Base-by-base conservation (phyloP, 2,888 invertebrate genomes). In the Chrysolina americana region DNA sequence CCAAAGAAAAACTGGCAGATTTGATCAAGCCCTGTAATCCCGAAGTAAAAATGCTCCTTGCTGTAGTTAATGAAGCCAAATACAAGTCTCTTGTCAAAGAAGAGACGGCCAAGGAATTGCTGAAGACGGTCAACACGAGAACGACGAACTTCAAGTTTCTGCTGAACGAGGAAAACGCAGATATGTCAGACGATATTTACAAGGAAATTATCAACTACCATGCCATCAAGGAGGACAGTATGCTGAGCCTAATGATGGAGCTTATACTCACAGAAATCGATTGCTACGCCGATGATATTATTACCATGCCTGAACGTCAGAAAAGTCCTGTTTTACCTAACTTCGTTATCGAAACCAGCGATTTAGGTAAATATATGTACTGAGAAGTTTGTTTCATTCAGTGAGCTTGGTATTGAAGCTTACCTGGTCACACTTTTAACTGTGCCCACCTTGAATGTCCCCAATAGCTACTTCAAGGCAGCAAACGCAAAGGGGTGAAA, bases 241-340 rank as follows among this genome's bases (percentile, higher is more conserved):
- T 81, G 81, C 74, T 83, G 72, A 83, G 83, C 8, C 74, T 84
- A 23, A 82, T 84, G 82, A 81, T 83, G 82, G 83, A 84, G 69
- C 56, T 84, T 53, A 81, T 83, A 65, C 68, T 80, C 65, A 71
- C 75, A n/a, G 84, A 84, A 69, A 73, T 80, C 50, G 77, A 82
- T 17, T 78, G 81, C 64, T 76, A 73, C 50, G 65, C 80, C 0
- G 78, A 81, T 47, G 81, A 83, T 65, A 73, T 80, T 44, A 47
- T 75, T 9, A 75, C 77, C 71, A 8, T 68, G 66, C 66, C 48
- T 69, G 36, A 79, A 71, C 23, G 47, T 65, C 36, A 68, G 23
- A 50, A 17, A 15, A 53, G 73, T 11, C 65, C 50, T 13, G 41
- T 62, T 48, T 21, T 68, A 10, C 71, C 74, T 9, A 66, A 71